These are phyloP conservation scores for Lamprologus sp. DNA, from an alignment of 2,113 vertebrate genomes.

Conservation along the genomic window DNA sequence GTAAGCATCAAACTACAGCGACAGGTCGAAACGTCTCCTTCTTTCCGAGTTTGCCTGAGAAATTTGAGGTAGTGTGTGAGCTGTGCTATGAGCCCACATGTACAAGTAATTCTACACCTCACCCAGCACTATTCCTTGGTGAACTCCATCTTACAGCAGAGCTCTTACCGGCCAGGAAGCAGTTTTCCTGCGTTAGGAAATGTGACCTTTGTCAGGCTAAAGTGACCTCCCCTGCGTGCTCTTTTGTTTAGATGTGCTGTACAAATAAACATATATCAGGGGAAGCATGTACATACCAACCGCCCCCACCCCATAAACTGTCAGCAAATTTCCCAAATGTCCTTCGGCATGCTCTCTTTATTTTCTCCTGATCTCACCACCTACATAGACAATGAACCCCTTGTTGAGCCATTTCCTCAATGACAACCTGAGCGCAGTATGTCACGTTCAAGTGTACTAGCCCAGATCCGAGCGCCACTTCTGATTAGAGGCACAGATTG, in stretches of 20 bases:
- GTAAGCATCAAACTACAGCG: background rate
- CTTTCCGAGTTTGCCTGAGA: background rate
- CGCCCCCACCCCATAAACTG: background rate
- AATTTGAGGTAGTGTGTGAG: background rate
- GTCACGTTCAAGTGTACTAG: background rate
- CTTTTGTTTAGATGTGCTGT: slow-evolving; percentile 71
- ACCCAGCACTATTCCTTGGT: background rate
- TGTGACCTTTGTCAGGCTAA: slow-evolving; percentile 67
- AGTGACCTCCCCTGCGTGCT: slow-evolving; percentile 63
- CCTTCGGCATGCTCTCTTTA: background rate
- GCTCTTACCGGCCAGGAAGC: slow-evolving; percentile 49
- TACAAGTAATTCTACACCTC: background rate
- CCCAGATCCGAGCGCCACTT: background rate
- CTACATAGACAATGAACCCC: background rate
- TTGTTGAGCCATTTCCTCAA: background rate
- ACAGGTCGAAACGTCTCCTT: background rate
- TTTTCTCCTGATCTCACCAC: background rate
- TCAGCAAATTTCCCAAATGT: slow-evolving; percentile 18
- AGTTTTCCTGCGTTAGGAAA: slow-evolving; percentile 76
- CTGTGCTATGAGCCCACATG: background rate
- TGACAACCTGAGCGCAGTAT: background rate
- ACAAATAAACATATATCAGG: slow-evolving; percentile 70
- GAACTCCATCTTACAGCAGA: background rate
- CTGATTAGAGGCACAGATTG: slow-evolving; percentile 2
- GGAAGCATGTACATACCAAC: slow-evolving; percentile 52